These are phyloP conservation scores for Phenganax marumi DNA, from an alignment of 92 coral and sea anemone species.

Conservation along the genomic window DNA sequence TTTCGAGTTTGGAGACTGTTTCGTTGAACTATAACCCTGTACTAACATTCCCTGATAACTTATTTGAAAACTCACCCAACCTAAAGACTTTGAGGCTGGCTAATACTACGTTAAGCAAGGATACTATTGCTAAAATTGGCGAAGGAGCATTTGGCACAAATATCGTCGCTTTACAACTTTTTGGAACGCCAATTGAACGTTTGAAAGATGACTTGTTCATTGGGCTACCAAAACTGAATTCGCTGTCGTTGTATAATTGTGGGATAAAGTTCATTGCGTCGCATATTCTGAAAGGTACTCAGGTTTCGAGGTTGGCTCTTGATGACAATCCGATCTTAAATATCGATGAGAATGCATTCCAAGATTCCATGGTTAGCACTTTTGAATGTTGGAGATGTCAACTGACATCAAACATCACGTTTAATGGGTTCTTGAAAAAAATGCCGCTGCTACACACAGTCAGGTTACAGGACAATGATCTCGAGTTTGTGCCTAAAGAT, in stretches of 20 bases:
- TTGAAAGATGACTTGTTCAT: constrained; percentile 15
- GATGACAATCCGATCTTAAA: constrained; percentile 6
- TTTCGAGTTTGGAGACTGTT: not conserved
- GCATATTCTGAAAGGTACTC: constrained; percentile 28
- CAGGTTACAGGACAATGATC: not conserved
- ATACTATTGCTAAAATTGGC: not conserved
- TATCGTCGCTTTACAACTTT: not conserved
- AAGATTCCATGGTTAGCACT: not conserved
- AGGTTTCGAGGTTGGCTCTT: not conserved
- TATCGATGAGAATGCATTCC: not conserved
- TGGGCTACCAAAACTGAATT: constrained; percentile 7
- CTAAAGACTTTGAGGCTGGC: not conserved
- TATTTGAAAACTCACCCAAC: constrained; percentile 27
- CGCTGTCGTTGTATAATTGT: not conserved
- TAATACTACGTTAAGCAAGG: not conserved
- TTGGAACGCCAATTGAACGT: constrained; percentile 12
- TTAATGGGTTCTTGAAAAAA: constrained; percentile 10
- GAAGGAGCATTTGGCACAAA: constrained; percentile 32
- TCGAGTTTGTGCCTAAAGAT: not conserved
- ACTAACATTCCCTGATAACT: constrained; percentile 9
- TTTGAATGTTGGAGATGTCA: constrained; percentile 11
- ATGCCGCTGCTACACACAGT: not conserved
- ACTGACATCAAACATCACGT: constrained; percentile 16
- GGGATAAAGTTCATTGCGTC: constrained; percentile 6
- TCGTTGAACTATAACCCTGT: not conserved